These are phyloP conservation scores for Macrochelys suwanniensis DNA, from an alignment of 2,797 vertebrate genomes.

Conservation along the genomic window DNA sequence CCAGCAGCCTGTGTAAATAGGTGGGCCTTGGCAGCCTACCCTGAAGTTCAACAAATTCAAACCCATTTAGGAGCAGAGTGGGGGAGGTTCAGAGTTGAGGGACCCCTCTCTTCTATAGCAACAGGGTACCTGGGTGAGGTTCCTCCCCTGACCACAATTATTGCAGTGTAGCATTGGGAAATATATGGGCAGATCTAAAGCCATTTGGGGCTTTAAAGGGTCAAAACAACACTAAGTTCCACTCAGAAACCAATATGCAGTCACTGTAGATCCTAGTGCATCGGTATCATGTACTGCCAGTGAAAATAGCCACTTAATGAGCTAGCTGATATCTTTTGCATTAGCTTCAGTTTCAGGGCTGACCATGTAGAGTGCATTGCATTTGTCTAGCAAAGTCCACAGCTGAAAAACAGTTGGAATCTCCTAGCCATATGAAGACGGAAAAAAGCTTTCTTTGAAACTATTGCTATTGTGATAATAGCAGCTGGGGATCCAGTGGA, in stretches of 20 bases:
- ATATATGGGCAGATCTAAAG: fast-evolving
- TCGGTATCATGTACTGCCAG: not conserved
- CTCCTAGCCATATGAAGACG: not conserved
- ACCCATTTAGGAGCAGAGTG: not conserved
- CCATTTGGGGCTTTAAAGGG: not conserved
- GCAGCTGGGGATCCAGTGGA: fast-evolving
- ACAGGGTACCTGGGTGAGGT: not conserved
- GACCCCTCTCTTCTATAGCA: not conserved
- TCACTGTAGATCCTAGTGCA: not conserved
- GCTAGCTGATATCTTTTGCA: not conserved
- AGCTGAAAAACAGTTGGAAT: not conserved
- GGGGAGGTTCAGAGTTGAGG: not conserved
- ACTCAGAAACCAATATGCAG: not conserved
- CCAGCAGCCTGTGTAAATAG: fast-evolving
- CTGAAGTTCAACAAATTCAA: not conserved
- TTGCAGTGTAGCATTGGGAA: slow-evolving; percentile 20
- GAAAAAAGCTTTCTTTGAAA: not conserved
- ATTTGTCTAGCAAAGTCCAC: not conserved
- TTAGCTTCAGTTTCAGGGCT: not conserved
- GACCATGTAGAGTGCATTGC: fast-evolving
- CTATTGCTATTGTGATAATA: not conserved
- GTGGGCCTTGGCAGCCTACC: not conserved
- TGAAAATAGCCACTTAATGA: not conserved
- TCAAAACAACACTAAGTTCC: not conserved
- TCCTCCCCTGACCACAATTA: slow-evolving; percentile 5